Evolutionary conservation across 2,888 invertebrate species (phyloP), one percentile per base, ranked within the genome.

Genomic region (Hypomecis punctinalis): DNA sequence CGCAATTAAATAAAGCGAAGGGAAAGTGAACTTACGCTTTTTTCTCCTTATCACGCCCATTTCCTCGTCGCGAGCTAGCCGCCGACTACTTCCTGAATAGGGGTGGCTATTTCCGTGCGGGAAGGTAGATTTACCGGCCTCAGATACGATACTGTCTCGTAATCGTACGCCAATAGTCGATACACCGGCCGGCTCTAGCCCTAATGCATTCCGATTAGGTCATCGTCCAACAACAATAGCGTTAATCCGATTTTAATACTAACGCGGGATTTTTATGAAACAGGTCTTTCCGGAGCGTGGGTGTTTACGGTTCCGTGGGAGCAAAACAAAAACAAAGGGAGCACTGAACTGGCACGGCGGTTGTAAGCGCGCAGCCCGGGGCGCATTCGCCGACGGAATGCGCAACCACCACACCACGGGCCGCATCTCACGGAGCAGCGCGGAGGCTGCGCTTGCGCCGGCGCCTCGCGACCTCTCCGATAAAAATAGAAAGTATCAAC

Each of bases 401-500:
- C 86, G 86, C 81, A 76, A 79, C 85, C 83, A 82, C 84, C 84
- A 80, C 83, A 82, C 84, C 84, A 80, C 78, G 78, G 85, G 85
- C 82, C 82, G 62, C 63, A 67, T 68, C 64, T 70, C 56, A 2
- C 23, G 23, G 23, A 23, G 78, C 79, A 81, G 90, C 90, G 89
- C 78, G 84, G 88, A 47, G 46, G 46, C 47, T 53, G 58, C 90
- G 80, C 81, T 8, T 35, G 56, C 90, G 80, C 81, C 78, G 76
- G 83, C 84, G 81, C 81, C 84, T 54, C 82, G 83, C 87, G 85
- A 86, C 91, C 90, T 89, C 86, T 85, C 87, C 84, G 85, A 86
- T 89, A 91, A 91, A 92, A 93, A 93, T 93, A 93, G 93, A 93
- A 93, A 93, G 93, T 88, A 82, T 79, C 78, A 89, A 89, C 86